Percentiles rank a stretch among this genome's conserved stretches.
phyloP scores from a whole-genome alignment of 1,140 invertebrate genomes.

The Lepidurus packardi region DNA sequence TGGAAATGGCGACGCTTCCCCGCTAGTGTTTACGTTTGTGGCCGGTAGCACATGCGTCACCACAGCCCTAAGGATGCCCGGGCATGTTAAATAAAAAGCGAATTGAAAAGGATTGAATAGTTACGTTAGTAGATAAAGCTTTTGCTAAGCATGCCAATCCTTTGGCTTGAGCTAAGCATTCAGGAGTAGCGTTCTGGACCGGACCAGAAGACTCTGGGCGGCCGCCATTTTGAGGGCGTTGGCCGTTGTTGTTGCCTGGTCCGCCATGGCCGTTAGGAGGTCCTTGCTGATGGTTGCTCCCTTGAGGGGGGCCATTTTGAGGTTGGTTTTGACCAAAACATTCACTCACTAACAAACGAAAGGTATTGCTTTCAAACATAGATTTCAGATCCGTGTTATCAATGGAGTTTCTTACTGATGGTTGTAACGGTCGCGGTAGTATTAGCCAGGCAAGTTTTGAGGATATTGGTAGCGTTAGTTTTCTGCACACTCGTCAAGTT shows the following conservation, averaged over 20 bases:
- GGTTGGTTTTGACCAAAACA: not conserved
- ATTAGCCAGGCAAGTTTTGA: not conserved
- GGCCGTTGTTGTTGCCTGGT: not conserved
- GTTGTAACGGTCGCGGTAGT: not conserved
- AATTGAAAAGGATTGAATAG: not conserved
- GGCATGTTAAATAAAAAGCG: not conserved
- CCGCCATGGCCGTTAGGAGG: too few species aligned
- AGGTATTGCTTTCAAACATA: not conserved
- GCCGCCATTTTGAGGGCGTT: too few species aligned
- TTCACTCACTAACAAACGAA: not conserved
- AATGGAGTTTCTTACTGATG: not conserved
- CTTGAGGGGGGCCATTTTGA: not conserved
- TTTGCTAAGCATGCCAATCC: not conserved
- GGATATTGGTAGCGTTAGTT: not conserved
- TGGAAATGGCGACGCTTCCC: not conserved
- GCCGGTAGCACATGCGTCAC: not conserved
- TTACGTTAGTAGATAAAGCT: not conserved
- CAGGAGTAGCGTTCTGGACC: not conserved
- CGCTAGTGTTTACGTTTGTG: not conserved
- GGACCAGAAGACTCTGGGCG: too few species aligned
- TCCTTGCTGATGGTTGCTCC: not conserved
- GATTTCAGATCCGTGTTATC: not conserved
- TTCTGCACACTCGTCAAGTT: not conserved
- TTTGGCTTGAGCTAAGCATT: not conserved
- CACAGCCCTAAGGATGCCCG: not conserved